phyloP scores from a whole-genome alignment of 1,140 invertebrate species.

The Halesus radiatus region DNA sequence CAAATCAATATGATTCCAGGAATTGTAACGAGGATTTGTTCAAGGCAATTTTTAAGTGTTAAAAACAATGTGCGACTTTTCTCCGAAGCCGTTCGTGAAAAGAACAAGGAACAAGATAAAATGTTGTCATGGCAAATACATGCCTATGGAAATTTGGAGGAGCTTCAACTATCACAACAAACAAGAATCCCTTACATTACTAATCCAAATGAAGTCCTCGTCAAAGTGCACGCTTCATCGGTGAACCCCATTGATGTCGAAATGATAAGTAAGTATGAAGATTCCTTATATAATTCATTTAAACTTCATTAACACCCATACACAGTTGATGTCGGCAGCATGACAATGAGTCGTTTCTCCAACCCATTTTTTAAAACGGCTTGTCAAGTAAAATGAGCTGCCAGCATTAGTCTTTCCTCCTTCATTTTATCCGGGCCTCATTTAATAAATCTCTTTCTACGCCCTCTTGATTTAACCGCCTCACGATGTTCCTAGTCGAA shows the following conservation, averaged over 20 bases:
- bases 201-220: slow-evolving; percentile 81
- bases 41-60: not conserved
- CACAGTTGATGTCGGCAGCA: too few relatives aligned
- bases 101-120: slow-evolving; percentile 59
- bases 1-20: not conserved
- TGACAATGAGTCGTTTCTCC: too few relatives aligned
- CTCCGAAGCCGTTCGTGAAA: slow-evolving; percentile 10
- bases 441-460: too few relatives aligned
- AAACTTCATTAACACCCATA: too few relatives aligned
- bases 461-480: too few relatives aligned
- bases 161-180: slow-evolving; percentile 74
- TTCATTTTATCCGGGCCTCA: too few relatives aligned
- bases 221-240: slow-evolving; percentile 86
- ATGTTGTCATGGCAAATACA: slow-evolving; percentile 86
- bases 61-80: not conserved
- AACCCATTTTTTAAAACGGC: too few relatives aligned
- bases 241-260: slow-evolving; percentile 93
- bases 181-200: slow-evolving; percentile 78
- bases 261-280: slow-evolving; percentile 78
- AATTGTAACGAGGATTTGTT: not conserved
- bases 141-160: slow-evolving; percentile 78
- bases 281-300: too few relatives aligned
- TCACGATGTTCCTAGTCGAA: too few relatives aligned
- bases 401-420: too few relatives aligned
- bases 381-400: too few relatives aligned